phyloP scores from a whole-genome alignment of 1,140 invertebrate species.

The Ectropis grisescens region DNA sequence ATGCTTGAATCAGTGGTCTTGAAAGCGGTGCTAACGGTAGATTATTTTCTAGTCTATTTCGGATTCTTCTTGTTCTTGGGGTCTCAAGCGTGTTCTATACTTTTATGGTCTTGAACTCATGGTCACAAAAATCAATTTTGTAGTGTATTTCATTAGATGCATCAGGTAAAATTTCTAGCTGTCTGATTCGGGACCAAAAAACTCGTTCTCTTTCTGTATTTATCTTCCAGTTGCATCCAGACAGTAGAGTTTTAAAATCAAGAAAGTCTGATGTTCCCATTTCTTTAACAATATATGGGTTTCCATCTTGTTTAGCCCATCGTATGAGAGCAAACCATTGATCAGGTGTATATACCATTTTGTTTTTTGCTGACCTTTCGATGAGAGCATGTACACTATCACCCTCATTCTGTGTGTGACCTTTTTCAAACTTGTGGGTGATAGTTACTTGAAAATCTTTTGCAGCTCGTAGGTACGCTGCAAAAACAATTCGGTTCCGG shows the following conservation, averaged over 20 bases:
- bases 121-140: conserved; percentile 4
- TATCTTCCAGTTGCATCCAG: conserved; percentile 3
- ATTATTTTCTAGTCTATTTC: background rate
- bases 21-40: background rate
- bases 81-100: conserved; percentile 2
- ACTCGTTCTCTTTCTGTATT: conserved; percentile 4
- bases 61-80: conserved; percentile 3
- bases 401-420: conserved; percentile 40
- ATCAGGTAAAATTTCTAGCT: conserved; percentile 2
- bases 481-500: conserved; percentile 4
- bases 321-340: conserved; percentile 27
- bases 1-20: conserved; percentile 3
- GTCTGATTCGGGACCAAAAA: conserved; percentile 4
- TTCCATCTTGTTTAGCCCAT: conserved; percentile 19
- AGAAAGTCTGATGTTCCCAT: conserved; percentile 16
- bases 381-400: too few relatives aligned
- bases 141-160: background rate
- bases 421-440: conserved; percentile 30
- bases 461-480: background rate
- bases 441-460: conserved; percentile 1
- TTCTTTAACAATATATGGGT: conserved; percentile 20
- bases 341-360: conserved; percentile 24
- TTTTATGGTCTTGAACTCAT: conserved; percentile 2
- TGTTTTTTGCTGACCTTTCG: conserved; percentile 21
- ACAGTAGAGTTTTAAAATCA: conserved; percentile 19